Percentiles rank a stretch among this genome's conserved stretches.
Conservation (phyloP, 30 jellyfish, hydroid and myxozoan species). For the Turritopsis rubra region DNA sequence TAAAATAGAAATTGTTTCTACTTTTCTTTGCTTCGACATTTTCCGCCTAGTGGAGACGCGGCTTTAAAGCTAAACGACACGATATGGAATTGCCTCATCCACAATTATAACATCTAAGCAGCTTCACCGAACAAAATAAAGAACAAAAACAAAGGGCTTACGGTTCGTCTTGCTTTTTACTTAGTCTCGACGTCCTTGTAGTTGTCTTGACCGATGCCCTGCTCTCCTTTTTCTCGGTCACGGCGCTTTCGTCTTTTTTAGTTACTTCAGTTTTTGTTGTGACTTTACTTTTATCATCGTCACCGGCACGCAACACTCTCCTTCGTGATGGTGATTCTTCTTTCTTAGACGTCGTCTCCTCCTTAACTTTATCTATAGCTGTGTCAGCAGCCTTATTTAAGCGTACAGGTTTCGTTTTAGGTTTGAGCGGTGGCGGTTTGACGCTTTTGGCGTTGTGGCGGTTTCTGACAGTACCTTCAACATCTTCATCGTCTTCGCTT, state of each 20-base stretch:
- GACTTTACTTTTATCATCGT: background rate
- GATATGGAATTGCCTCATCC: no score
- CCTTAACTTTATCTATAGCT: constrained; percentile 2
- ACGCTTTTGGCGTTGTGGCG: constrained; percentile 37
- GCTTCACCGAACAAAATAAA: background rate
- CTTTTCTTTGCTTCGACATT: no score
- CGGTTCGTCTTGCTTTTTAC: constrained; percentile 11
- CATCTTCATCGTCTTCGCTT: constrained; percentile 46
- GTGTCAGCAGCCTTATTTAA: constrained; percentile 9
- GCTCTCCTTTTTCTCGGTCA: background rate
- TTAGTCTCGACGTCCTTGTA: constrained; percentile 15
- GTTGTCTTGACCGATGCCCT: background rate
- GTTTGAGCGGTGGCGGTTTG: constrained; percentile 30
- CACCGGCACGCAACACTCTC: background rate
- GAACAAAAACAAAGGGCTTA: background rate
- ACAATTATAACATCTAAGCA: no score
- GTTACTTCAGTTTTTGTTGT: background rate
- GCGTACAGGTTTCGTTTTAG: constrained; percentile 23
- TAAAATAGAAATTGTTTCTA: no score
- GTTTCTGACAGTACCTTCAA: constrained; percentile 60
- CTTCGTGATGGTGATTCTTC: constrained; percentile 8
- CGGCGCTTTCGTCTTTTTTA: background rate
- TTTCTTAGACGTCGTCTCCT: constrained; percentile 1
- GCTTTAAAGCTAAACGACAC: no score
- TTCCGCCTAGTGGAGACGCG: no score